These are phyloP conservation scores for Brachionus angularis DNA, from an alignment of 1,140 invertebrate species.

Conservation along the genomic window DNA sequence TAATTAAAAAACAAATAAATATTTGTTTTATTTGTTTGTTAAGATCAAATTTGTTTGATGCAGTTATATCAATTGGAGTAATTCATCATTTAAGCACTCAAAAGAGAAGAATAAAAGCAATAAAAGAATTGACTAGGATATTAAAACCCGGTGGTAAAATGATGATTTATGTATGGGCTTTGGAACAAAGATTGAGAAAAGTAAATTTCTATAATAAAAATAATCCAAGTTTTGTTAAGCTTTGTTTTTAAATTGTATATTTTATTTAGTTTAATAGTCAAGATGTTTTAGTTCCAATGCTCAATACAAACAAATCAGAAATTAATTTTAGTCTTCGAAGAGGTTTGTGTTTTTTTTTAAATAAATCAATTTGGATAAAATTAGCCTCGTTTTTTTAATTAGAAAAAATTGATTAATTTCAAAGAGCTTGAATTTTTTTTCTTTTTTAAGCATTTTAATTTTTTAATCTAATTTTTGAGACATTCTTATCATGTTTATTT, in stretches of 20 bases:
- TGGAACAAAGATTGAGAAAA: slow-evolving; percentile 84
- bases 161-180: slow-evolving; percentile 92
- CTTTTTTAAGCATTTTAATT: no score
- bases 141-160: slow-evolving; percentile 80
- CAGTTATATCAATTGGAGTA: slow-evolving; percentile 85
- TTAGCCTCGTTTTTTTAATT: no score
- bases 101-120: slow-evolving; percentile 76
- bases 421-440: no score
- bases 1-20: background rate
- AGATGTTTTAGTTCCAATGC: slow-evolving; percentile 92
- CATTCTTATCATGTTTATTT: no score
- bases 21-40: slow-evolving; percentile 68
- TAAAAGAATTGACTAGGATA: slow-evolving; percentile 77
- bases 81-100: slow-evolving; percentile 89
- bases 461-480: no score
- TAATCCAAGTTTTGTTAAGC: background rate
- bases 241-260: background rate
- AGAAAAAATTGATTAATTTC: no score
- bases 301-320: slow-evolving; percentile 56
- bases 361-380: no score
- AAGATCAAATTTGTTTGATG: slow-evolving; percentile 86
- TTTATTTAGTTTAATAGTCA: slow-evolving; percentile 72
- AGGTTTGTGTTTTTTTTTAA: background rate
- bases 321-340: slow-evolving; percentile 14
- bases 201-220: slow-evolving; percentile 55